Conservation (phyloP, 2,797 vertebrate genomes). For the Nyctibius grandis region DNA sequence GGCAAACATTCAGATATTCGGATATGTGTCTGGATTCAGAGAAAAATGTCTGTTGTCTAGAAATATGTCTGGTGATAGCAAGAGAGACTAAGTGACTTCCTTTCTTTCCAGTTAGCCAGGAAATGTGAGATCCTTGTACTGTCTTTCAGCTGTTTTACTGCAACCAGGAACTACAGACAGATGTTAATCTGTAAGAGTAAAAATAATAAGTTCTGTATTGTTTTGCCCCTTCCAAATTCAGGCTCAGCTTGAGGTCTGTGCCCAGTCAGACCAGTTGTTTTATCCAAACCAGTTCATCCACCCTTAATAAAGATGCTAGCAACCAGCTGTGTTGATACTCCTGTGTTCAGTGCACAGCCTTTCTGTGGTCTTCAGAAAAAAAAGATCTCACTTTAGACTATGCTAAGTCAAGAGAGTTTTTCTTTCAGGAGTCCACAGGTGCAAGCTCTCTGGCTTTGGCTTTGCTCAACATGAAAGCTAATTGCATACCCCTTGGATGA, state of each 20-base stretch:
- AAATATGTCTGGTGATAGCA: background rate
- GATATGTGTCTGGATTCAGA: background rate
- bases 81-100: background rate
- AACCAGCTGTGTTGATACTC: slow-evolving; percentile 50
- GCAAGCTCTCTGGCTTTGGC: background rate
- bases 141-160: background rate
- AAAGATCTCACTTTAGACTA: slow-evolving; percentile 25
- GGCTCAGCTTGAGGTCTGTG: slow-evolving; percentile 27
- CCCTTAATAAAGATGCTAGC: slow-evolving; percentile 22
- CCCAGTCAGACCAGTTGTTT: slow-evolving; percentile 32
- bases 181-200: background rate
- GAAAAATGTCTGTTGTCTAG: background rate
- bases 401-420: slow-evolving; percentile 28
- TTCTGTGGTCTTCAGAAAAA: background rate
- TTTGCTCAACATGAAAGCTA: background rate
- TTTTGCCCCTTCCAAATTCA: slow-evolving; percentile 21
- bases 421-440: slow-evolving; percentile 20
- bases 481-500: background rate
- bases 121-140: background rate
- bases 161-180: background rate
- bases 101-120: background rate
- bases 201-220: background rate
- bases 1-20: rapidly evolving
- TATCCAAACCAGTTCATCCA: slow-evolving; percentile 29
- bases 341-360: background rate